Evolutionary conservation across 2,797 vertebrate species (phyloP).

Genomic region (Limosa lapponica): DNA sequence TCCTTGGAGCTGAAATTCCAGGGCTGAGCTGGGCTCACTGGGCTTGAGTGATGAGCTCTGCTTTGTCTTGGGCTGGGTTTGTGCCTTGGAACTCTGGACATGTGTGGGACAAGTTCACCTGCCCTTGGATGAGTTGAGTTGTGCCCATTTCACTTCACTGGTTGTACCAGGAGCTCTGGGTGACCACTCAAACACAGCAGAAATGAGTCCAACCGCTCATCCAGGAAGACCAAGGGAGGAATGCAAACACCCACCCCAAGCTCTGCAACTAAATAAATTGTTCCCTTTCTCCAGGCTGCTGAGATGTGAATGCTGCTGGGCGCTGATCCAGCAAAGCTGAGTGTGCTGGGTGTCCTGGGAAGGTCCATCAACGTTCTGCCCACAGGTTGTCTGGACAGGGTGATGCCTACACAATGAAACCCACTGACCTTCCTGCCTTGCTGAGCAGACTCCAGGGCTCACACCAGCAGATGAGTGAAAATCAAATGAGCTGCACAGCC

Average conservation of each 20-base stretch:
- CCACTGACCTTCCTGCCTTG: background rate
- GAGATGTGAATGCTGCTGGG: background rate
- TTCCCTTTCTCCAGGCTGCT: background rate
- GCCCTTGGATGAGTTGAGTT: background rate
- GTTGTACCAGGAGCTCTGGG: background rate
- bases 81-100: background rate
- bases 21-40: background rate
- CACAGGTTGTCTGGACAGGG: background rate
- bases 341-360: background rate
- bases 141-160: background rate
- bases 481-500: background rate
- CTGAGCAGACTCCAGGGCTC: background rate
- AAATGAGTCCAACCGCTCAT: background rate
- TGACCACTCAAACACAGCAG: background rate
- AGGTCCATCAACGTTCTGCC: background rate
- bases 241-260: background rate
- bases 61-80: accelerated
- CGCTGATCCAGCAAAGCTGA: background rate
- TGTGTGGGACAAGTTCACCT: background rate
- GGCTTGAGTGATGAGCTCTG: accelerated
- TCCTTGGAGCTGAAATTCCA: background rate
- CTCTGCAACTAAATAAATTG: background rate
- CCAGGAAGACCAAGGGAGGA: background rate
- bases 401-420: background rate
- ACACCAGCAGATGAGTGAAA: background rate